phyloP scores from a whole-genome alignment of 2,888 invertebrate genomes.

The Mythimna pallens region DNA sequence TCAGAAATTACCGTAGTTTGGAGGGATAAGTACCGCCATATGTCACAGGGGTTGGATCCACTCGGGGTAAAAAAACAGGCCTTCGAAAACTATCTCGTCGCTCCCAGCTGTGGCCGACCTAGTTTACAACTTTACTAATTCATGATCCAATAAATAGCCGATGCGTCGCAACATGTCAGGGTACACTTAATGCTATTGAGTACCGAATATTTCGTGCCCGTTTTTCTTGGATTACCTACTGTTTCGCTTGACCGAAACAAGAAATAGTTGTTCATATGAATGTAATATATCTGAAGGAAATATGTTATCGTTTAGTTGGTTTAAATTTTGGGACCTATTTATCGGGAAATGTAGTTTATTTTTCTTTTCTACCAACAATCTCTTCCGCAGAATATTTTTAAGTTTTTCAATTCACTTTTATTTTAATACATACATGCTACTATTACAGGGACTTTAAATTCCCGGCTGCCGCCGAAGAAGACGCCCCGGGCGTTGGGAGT shows the following conservation, averaged over 20 bases:
- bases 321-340: neutral
- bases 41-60: conserved; percentile 74
- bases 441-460: neutral
- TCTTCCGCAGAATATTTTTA: too few relatives aligned
- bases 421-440: neutral
- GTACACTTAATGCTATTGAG: conserved; percentile 51
- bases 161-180: conserved; percentile 62
- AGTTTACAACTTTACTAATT: conserved; percentile 78
- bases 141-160: conserved; percentile 74
- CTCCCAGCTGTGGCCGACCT: conserved; percentile 67
- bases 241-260: conserved; percentile 30
- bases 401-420: too few relatives aligned
- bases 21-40: conserved; percentile 84
- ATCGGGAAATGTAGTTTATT: neutral
- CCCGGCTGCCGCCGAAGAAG: too few relatives aligned
- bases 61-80: conserved; percentile 66
- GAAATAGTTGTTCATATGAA: conserved; percentile 20
- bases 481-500: too few relatives aligned
- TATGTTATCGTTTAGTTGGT: conserved; percentile 16
- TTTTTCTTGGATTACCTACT: conserved; percentile 39
- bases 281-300: conserved; percentile 11
- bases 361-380: too few relatives aligned
- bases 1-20: conserved; percentile 83
- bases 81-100: conserved; percentile 70
- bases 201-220: conserved; percentile 42